Evolutionary conservation across 2,113 vertebrate species (phyloP).

Genomic region (Empidonax alnorum): DNA sequence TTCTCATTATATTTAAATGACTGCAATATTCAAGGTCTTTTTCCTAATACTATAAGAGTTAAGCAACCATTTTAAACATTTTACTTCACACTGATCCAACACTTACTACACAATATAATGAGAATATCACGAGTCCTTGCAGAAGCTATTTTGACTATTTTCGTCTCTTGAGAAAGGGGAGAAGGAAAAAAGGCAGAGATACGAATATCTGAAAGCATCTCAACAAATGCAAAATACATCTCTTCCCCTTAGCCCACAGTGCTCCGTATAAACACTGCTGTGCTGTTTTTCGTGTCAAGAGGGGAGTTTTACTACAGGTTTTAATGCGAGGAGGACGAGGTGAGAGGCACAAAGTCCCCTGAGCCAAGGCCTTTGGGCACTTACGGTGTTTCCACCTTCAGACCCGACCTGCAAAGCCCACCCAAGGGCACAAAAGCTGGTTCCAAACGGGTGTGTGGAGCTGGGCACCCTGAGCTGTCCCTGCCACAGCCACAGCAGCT

Average conservation of each 20-base stretch:
- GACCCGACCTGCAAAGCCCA: not conserved
- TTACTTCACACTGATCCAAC: conserved; percentile 42
- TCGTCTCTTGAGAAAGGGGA: not conserved
- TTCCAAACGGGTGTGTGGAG: not conserved
- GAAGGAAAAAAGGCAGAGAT: not conserved
- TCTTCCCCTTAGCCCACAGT: not conserved
- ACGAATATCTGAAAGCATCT: not conserved
- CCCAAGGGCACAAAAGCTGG: not conserved
- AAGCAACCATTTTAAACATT: conserved; percentile 63
- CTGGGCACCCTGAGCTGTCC: not conserved
- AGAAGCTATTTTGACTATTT: conserved; percentile 10
- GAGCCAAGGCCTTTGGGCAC: not conserved
- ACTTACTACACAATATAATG: conserved; percentile 41
- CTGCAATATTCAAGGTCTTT: conserved; percentile 27
- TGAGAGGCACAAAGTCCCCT: not conserved
- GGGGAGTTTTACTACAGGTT: not conserved
- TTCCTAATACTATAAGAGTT: conserved; percentile 50
- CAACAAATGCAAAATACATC: not conserved
- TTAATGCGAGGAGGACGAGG: not conserved
- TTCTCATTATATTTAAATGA: conserved; percentile 71
- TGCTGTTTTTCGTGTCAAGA: not conserved
- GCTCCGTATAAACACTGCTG: not conserved
- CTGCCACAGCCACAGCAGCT: not conserved
- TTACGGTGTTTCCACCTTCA: not conserved
- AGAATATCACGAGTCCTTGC: not conserved